Evolutionary conservation across 2,113 vertebrate species (phyloP).

Genomic region (Microtus oregoni): DNA sequence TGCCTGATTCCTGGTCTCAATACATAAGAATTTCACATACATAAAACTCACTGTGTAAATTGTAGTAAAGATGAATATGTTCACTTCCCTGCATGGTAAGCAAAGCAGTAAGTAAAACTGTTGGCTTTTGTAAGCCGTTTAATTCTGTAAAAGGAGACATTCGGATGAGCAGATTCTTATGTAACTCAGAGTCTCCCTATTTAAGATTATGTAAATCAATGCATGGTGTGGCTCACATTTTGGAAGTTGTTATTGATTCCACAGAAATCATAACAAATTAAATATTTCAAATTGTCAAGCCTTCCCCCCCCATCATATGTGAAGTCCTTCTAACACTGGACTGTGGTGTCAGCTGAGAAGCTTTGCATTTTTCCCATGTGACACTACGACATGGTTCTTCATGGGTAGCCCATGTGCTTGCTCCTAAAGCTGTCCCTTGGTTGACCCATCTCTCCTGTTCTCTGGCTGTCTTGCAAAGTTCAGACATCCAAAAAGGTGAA

Average conservation of each 20-base stretch:
- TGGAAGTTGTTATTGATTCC: not conserved
- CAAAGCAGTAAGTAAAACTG: not conserved
- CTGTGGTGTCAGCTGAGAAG: not conserved
- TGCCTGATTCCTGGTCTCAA: conserved; percentile 18
- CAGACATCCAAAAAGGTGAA: not conserved
- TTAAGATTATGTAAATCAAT: not conserved
- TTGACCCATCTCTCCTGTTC: too few relatives aligned
- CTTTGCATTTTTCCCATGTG: not conserved
- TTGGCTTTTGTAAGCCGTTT: not conserved
- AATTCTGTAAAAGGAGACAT: not conserved
- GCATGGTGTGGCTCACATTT: not conserved
- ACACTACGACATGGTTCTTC: not conserved
- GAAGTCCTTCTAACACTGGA: not conserved
- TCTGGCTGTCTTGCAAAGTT: not conserved
- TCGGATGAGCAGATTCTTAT: not conserved
- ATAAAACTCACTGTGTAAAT: not conserved
- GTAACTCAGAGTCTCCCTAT: not conserved
- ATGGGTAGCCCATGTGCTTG: not conserved
- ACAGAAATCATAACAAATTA: not conserved
- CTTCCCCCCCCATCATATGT: not conserved
- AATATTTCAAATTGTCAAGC: not conserved
- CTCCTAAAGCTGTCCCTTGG: not conserved
- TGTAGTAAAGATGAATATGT: not conserved
- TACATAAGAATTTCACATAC: not conserved
- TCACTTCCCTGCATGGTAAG: not conserved